Percentiles rank a stretch among this genome's conserved stretches.
Evolutionary conservation across 2,113 vertebrate species (phyloP).

Genomic region (Phalacrocorax pelagicus): DNA sequence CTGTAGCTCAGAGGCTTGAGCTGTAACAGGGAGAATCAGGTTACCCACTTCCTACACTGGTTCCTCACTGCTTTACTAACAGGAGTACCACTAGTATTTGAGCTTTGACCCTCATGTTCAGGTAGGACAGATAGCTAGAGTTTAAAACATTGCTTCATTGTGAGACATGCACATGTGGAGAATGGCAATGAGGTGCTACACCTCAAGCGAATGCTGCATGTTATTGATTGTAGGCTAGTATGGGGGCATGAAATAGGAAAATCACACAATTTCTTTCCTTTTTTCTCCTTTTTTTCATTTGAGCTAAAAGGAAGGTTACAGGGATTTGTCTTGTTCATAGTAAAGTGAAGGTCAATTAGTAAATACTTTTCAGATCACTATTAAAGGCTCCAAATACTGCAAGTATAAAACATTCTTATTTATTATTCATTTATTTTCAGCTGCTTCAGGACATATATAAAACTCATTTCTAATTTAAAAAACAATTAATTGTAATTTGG

Average conservation of each 20-base stretch:
- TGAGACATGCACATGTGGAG: neutral
- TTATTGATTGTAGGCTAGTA: neutral
- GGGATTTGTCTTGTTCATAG: neutral
- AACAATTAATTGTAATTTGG: neutral
- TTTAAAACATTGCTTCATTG: neutral
- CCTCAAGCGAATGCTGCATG: neutral
- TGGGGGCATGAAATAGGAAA: neutral
- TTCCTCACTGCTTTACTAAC: neutral
- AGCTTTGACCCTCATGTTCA: neutral
- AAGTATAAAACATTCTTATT: constrained; percentile 13
- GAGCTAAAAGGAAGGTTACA: neutral
- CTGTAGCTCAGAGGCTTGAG: neutral
- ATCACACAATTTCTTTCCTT: neutral
- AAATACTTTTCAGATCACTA: constrained; percentile 6
- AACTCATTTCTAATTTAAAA: neutral
- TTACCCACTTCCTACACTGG: neutral
- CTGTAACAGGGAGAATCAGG: neutral
- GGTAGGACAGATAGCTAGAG: neutral
- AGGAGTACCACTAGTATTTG: neutral
- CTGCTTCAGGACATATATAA: neutral
- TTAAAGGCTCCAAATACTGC: constrained; percentile 13
- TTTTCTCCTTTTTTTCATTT: neutral
- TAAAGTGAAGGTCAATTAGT: constrained; percentile 40
- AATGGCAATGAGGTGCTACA: neutral
- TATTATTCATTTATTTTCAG: constrained; percentile 37